phyloP scores from a whole-genome alignment of 2,888 invertebrate species.

The Sclerodermus sp. region DNA sequence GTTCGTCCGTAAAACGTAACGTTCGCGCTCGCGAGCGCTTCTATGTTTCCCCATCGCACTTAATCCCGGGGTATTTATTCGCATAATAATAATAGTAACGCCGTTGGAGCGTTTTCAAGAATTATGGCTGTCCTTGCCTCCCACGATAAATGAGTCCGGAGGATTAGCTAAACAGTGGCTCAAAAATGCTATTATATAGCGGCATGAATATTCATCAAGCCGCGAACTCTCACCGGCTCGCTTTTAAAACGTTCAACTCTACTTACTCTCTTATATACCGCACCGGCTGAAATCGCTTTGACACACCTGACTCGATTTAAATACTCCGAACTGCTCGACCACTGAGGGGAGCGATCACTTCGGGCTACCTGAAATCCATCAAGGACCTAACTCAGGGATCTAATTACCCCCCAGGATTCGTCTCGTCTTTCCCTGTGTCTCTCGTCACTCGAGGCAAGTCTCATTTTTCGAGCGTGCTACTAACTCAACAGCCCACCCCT shows the following conservation, averaged over 20 bases:
- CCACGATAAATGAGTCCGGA: constrained; percentile 57
- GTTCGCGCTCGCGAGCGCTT: constrained; percentile 24
- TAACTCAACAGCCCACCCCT: too few species aligned
- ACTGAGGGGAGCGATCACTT: background rate
- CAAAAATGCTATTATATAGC: constrained; percentile 59
- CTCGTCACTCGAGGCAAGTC: too few species aligned
- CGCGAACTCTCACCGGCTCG: constrained; percentile 19
- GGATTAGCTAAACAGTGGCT: constrained; percentile 59
- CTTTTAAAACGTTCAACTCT: constrained; percentile 35
- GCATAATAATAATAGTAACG: constrained; percentile 55
- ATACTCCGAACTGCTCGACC: background rate
- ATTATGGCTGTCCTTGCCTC: constrained; percentile 56
- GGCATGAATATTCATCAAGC: constrained; percentile 57
- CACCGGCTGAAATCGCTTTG: constrained; percentile 7
- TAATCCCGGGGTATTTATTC: constrained; percentile 55
- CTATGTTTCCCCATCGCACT: constrained; percentile 26
- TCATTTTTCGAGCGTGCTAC: too few species aligned
- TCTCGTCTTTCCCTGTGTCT: too few species aligned
- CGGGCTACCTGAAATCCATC: too few species aligned
- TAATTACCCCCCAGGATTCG: too few species aligned
- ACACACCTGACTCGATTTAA: constrained; percentile 1
- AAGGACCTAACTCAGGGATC: too few species aligned
- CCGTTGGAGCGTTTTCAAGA: constrained; percentile 55
- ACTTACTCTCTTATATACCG: constrained; percentile 11
- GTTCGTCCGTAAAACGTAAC: constrained; percentile 27